Percentiles rank a stretch among this genome's conserved stretches.
These are phyloP conservation scores for Ariolimax columbianus DNA, from an alignment of 2,888 invertebrate genomes.

Conservation along the genomic window DNA sequence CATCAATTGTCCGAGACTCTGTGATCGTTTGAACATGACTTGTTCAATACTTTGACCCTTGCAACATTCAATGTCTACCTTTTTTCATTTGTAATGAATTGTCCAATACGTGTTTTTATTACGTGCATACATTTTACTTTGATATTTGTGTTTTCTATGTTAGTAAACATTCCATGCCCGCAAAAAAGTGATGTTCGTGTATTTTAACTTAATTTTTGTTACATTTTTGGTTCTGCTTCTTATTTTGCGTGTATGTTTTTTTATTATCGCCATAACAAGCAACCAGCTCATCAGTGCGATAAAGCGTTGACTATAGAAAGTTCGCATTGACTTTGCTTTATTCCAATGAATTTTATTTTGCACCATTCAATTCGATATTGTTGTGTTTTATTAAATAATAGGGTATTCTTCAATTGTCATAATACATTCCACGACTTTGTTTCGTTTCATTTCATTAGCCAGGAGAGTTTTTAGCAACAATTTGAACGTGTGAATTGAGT, in stretches of 20 bases:
- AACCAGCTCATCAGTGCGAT: neutral
- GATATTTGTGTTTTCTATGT: too few species aligned
- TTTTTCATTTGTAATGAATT: too few species aligned
- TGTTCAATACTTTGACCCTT: too few species aligned
- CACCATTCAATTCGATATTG: neutral
- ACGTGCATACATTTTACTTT: too few species aligned
- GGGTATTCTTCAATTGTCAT: neutral
- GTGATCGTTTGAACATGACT: too few species aligned
- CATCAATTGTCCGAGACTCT: too few species aligned
- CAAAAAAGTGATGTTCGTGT: neutral
- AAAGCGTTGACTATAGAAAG: neutral
- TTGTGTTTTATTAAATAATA: neutral
- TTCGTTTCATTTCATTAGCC: conserved; percentile 27
- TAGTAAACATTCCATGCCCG: neutral
- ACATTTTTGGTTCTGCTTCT: too few species aligned
- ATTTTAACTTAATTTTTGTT: neutral
- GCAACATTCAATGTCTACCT: too few species aligned
- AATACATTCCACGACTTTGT: conserved; percentile 31
- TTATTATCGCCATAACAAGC: too few species aligned
- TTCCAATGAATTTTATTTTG: neutral
- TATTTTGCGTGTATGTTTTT: too few species aligned
- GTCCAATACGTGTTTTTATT: too few species aligned
- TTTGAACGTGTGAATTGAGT: neutral
- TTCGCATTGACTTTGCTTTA: neutral
- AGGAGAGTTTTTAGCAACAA: neutral